These are phyloP conservation scores for Amiota minor DNA, from an alignment of 2,888 invertebrate species.

Conservation along the genomic window DNA sequence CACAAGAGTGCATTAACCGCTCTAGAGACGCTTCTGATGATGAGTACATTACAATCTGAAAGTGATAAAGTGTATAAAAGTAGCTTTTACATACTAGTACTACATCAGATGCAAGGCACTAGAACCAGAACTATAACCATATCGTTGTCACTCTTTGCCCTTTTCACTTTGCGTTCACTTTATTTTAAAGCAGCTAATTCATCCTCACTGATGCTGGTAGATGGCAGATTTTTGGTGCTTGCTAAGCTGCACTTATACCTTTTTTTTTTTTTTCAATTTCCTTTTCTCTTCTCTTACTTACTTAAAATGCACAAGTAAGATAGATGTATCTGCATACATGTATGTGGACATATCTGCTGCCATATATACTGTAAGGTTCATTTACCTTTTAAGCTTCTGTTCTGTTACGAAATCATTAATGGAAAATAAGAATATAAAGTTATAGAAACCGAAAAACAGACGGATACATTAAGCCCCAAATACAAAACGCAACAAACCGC, in stretches of 20 bases:
- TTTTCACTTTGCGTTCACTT: no score
- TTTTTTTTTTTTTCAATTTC: conserved; percentile 21
- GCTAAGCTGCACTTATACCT: conserved; percentile 37
- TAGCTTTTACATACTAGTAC: no score
- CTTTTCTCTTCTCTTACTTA: background rate
- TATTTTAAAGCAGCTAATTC: conserved; percentile 19
- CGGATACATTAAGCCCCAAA: background rate
- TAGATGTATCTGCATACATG: background rate
- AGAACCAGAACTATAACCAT: no score
- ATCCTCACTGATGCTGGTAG: conserved; percentile 29
- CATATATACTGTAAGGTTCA: background rate
- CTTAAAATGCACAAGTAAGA: no score
- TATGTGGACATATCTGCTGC: background rate
- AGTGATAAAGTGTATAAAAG: conserved; percentile 32
- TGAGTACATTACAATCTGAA: conserved; percentile 16
- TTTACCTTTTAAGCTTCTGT: conserved; percentile 25
- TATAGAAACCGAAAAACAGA: background rate
- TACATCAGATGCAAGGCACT: no score
- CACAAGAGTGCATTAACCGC: conserved; percentile 9
- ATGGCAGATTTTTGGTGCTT: conserved; percentile 30
- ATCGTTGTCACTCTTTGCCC: no score
- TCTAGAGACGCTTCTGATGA: conserved; percentile 30
- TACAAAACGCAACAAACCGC: conserved; percentile 21
- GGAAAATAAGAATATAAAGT: background rate
- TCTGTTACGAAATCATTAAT: background rate